These are phyloP conservation scores for Folsomia manolachei DNA, from an alignment of 2,888 invertebrate genomes.

Conservation along the genomic window DNA sequence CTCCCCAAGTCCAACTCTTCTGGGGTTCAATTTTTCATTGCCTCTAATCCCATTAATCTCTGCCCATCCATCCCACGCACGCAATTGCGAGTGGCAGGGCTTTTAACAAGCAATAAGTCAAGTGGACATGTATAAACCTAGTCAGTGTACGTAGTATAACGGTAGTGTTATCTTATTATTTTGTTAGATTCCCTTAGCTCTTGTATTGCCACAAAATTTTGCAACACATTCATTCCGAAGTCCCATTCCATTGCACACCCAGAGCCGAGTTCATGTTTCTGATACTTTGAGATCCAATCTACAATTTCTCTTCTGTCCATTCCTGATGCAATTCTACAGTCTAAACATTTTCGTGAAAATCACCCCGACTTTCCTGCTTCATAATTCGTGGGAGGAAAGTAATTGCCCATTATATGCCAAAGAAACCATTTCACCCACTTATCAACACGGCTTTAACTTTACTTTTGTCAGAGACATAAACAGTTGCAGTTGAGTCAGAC, in stretches of 20 bases:
- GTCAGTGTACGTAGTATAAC: neutral
- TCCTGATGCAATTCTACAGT: too few species aligned
- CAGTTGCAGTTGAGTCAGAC: too few species aligned
- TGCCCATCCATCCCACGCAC: constrained; percentile 10
- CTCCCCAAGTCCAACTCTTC: too few species aligned
- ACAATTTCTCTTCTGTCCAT: too few species aligned
- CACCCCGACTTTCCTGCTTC: neutral
- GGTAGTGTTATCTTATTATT: neutral
- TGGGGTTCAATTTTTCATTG: constrained; percentile 10
- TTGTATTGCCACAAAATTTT: neutral
- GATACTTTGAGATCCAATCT: neutral
- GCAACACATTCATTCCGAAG: neutral
- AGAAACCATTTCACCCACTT: too few species aligned
- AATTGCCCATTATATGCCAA: neutral
- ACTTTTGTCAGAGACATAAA: too few species aligned
- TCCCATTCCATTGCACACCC: neutral
- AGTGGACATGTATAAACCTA: neutral
- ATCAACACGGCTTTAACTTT: too few species aligned
- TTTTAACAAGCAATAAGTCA: neutral
- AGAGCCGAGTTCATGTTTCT: too few species aligned
- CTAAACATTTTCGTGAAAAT: too few species aligned
- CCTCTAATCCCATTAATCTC: constrained; percentile 13
- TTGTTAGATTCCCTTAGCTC: neutral
- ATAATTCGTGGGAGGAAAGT: neutral
- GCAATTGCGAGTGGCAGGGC: neutral